These are phyloP conservation scores for Halyomorpha halys DNA, from an alignment of 1,140 invertebrate species.

Conservation along the genomic window DNA sequence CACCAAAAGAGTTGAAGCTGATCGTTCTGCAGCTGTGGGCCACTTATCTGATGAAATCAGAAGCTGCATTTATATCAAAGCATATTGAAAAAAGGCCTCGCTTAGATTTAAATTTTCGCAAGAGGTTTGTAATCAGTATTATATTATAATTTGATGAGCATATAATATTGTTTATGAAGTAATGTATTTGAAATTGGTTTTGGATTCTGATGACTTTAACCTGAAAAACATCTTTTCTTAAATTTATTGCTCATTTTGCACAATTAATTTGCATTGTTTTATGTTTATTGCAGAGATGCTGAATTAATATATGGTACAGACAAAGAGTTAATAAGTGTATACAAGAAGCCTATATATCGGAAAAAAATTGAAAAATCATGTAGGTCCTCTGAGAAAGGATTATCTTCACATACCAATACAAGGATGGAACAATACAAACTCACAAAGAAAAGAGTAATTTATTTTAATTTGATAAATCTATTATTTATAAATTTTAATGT, in stretches of 20 bases:
- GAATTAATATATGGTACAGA: conserved; percentile 41
- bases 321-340: conserved; percentile 32
- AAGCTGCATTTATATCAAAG: conserved; percentile 47
- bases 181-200: no score
- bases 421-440: no score
- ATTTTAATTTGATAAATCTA: no score
- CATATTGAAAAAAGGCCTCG: conserved; percentile 40
- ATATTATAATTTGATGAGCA: no score
- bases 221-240: no score
- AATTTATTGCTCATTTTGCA: neutral
- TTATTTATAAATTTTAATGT: no score
- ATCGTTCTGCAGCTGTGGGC: conserved; percentile 53
- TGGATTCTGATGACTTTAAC: no score
- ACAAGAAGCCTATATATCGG: conserved; percentile 27
- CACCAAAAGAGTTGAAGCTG: conserved; percentile 42
- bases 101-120: conserved; percentile 39
- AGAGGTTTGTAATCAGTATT: conserved; percentile 35
- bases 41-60: conserved; percentile 45
- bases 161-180: no score
- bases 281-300: conserved; percentile 38
- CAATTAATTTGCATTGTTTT: neutral
- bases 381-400: no score
- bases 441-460: no score
- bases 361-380: conserved; percentile 22
- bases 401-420: no score